These are phyloP conservation scores for Gallinago stenura DNA, from an alignment of 2,797 vertebrate species.

Conservation along the genomic window DNA sequence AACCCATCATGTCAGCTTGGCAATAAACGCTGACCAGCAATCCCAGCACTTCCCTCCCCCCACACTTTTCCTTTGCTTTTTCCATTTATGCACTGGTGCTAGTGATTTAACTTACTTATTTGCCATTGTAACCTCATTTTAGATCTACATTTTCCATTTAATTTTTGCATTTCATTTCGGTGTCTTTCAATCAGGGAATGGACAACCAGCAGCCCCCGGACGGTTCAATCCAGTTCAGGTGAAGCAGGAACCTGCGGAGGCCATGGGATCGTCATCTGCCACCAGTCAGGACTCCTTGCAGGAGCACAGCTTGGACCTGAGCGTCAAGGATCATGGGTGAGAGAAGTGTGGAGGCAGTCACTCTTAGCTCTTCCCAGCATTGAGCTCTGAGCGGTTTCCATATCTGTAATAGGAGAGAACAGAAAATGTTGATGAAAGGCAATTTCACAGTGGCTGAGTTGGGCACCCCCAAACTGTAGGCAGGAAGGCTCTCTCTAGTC, in stretches of 20 bases:
- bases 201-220: slow-evolving; percentile 82
- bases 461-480: not conserved
- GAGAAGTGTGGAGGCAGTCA: not conserved
- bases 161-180: not conserved
- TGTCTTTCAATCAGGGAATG: slow-evolving; percentile 85
- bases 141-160: not conserved
- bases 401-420: not conserved
- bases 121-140: slow-evolving; percentile 2
- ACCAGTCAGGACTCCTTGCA: slow-evolving; percentile 86
- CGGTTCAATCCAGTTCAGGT: slow-evolving; percentile 88
- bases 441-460: not conserved
- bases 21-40: slow-evolving; percentile 92
- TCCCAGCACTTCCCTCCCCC: slow-evolving; percentile 81
- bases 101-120: not conserved
- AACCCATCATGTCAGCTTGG: slow-evolving; percentile 88
- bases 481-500: not conserved
- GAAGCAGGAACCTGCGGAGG: slow-evolving; percentile 89
- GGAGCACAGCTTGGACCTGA: slow-evolving; percentile 95
- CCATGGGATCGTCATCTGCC: slow-evolving; percentile 51
- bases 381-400: not conserved
- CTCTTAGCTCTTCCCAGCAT: not conserved
- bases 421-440: not conserved
- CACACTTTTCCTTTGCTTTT: slow-evolving; percentile 9
- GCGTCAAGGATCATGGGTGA: slow-evolving; percentile 94
- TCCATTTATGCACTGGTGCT: not conserved